Percentiles rank a stretch among this genome's conserved stretches.
These are phyloP conservation scores for Lobophora halterata DNA, from an alignment of 2,888 invertebrate species.

Conservation along the genomic window DNA sequence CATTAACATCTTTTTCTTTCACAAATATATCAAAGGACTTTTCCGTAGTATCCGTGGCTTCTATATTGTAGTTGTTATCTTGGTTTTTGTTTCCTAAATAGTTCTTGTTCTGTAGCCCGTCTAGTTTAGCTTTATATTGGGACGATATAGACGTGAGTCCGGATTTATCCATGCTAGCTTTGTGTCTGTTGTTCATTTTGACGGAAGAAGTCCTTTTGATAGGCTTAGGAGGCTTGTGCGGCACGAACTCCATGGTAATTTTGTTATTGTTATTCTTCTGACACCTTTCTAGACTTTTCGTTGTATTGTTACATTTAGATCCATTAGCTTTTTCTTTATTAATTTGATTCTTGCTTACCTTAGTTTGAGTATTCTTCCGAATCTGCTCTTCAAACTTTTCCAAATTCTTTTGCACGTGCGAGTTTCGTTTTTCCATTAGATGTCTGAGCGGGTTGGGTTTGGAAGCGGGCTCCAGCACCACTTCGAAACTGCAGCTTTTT, in stretches of 20 bases:
- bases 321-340: constrained; percentile 72
- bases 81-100: constrained; percentile 57
- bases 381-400: constrained; percentile 82
- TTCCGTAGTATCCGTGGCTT: constrained; percentile 64
- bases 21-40: constrained; percentile 82
- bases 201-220: constrained; percentile 84
- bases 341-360: constrained; percentile 62
- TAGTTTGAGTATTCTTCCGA: constrained; percentile 63
- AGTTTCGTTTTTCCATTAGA: constrained; percentile 71
- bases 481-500: constrained; percentile 77
- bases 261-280: constrained; percentile 71
- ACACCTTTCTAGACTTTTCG: constrained; percentile 74
- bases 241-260: constrained; percentile 80
- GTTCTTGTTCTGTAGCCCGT: constrained; percentile 73
- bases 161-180: constrained; percentile 68
- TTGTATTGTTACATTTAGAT: constrained; percentile 64
- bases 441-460: constrained; percentile 73
- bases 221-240: constrained; percentile 88
- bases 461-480: constrained; percentile 72
- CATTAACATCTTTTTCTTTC: constrained; percentile 81
- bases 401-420: constrained; percentile 79
- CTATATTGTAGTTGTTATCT: constrained; percentile 65
- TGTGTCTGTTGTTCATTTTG: constrained; percentile 76
- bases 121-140: constrained; percentile 74
- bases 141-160: constrained; percentile 71